These are phyloP conservation scores for Netelia inedita DNA, from an alignment of 2,888 invertebrate genomes.

Conservation along the genomic window DNA sequence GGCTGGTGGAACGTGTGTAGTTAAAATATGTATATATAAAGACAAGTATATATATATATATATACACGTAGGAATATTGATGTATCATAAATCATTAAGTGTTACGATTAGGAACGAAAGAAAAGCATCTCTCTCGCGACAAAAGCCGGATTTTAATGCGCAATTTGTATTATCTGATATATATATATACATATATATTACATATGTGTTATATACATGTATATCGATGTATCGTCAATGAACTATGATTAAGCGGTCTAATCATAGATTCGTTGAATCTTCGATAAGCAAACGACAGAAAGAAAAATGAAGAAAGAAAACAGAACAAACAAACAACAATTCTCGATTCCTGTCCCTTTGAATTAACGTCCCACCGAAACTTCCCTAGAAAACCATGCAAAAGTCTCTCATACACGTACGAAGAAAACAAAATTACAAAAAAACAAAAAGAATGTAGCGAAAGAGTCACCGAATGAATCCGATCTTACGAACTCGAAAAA, in stretches of 20 bases:
- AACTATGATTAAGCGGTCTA: conserved; percentile 64
- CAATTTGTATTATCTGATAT: conserved; percentile 33
- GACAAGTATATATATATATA: conserved; percentile 34
- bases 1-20: conserved; percentile 59
- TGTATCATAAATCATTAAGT: conserved; percentile 65
- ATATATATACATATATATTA: conserved; percentile 3
- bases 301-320: background rate
- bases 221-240: conserved; percentile 58
- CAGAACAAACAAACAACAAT: background rate
- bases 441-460: background rate
- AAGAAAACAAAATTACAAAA: background rate
- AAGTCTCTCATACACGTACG: conserved; percentile 33
- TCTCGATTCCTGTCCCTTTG: conserved; percentile 2
- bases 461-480: too few species aligned
- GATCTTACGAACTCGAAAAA: background rate
- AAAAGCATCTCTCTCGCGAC: conserved; percentile 41
- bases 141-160: conserved; percentile 45
- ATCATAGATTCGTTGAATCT: conserved; percentile 61
- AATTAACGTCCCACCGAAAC: conserved; percentile 35
- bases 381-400: conserved; percentile 43
- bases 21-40: conserved; percentile 42
- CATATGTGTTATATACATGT: background rate
- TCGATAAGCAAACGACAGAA: conserved; percentile 20
- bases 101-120: conserved; percentile 21
- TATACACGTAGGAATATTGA: conserved; percentile 61